Conservation (phyloP, 1,140 invertebrate genomes). For the Pristionchus pacificus region DNA sequence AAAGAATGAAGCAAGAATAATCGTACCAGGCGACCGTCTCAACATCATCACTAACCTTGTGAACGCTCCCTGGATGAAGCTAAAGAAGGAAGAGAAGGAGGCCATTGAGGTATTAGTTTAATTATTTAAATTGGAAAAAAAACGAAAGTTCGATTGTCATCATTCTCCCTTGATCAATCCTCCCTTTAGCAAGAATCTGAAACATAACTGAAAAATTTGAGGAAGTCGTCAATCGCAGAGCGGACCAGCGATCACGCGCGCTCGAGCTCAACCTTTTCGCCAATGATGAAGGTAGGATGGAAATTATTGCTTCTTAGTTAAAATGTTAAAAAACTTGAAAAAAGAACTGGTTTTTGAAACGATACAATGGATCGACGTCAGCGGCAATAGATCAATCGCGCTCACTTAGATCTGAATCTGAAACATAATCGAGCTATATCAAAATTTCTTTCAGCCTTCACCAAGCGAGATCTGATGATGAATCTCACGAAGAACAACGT, state of each 20-base stretch:
- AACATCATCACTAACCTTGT: background rate
- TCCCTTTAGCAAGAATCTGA: no score
- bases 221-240: conserved; percentile 2
- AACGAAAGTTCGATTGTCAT: background rate
- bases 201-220: no score
- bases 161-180: background rate
- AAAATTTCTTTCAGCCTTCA: conserved; percentile 2
- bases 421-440: background rate
- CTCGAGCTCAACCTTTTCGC: background rate
- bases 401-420: background rate
- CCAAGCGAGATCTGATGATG: background rate
- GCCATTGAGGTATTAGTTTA: background rate
- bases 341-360: no score
- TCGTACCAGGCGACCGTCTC: background rate
- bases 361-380: background rate
- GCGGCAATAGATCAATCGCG: background rate
- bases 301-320: no score
- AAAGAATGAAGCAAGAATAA: no score
- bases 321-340: no score
- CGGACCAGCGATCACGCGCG: background rate
- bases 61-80: conserved; percentile 13
- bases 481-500: conserved; percentile 6
- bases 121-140: background rate
- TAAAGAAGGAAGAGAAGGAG: background rate
- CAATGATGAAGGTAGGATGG: no score